Evolutionary conservation across 2,797 vertebrate genomes (phyloP).

Genomic region (Amblyopsis hoosieri): DNA sequence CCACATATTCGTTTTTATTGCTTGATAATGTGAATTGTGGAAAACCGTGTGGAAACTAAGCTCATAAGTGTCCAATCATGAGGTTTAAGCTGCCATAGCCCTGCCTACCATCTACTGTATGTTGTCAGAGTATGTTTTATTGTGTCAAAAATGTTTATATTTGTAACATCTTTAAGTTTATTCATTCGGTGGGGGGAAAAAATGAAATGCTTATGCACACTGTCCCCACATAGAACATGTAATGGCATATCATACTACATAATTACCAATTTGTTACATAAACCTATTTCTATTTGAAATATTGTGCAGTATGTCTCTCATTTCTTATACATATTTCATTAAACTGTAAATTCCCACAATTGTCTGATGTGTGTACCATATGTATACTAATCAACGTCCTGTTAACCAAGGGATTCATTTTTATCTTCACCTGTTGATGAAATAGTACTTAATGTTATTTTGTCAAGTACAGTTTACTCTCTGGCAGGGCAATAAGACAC

Average conservation of each 20-base stretch:
- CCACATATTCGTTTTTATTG: slow-evolving; percentile 61
- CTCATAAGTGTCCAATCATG: slow-evolving; percentile 48
- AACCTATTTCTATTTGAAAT: slow-evolving; percentile 63
- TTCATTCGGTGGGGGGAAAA: slow-evolving; percentile 57
- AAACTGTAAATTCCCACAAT: background rate
- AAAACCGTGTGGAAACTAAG: slow-evolving; percentile 44
- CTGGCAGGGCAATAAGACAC: slow-evolving; percentile 32
- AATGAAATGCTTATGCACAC: slow-evolving; percentile 66
- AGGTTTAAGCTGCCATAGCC: slow-evolving; percentile 65
- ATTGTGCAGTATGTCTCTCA: slow-evolving; percentile 21
- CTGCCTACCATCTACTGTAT: slow-evolving; percentile 64
- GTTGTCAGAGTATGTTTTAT: slow-evolving; percentile 62
- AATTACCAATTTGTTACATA: slow-evolving; percentile 81
- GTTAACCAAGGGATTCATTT: background rate
- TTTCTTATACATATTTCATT: slow-evolving; percentile 9
- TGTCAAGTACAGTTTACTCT: slow-evolving; percentile 17
- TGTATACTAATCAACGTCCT: background rate
- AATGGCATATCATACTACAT: slow-evolving; percentile 74
- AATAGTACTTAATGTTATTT: slow-evolving; percentile 18
- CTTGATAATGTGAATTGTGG: slow-evolving; percentile 54
- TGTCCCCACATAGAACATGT: slow-evolving; percentile 70
- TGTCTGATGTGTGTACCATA: background rate
- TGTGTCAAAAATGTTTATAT: slow-evolving; percentile 81
- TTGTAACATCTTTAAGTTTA: slow-evolving; percentile 78
- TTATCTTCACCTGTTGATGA: background rate